Percentiles rank a stretch among this genome's conserved stretches.
Evolutionary conservation across 2,888 invertebrate species (phyloP).

Genomic region (Chrysina gloriosa): DNA sequence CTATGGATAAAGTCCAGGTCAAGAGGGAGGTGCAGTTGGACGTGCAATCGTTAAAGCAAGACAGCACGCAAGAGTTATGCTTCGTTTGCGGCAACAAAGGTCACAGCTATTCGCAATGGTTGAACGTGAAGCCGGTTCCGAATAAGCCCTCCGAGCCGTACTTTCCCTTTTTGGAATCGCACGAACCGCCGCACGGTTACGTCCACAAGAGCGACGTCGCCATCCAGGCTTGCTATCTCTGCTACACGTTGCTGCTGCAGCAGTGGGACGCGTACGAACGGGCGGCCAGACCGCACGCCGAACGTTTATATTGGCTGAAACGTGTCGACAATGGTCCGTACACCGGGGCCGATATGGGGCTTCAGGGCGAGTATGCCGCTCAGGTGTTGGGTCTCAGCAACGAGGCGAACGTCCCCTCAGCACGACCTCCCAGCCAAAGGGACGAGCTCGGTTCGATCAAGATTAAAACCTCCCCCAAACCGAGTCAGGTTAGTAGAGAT

Average conservation of each 20-base stretch:
- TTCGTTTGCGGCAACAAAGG: conserved; percentile 82
- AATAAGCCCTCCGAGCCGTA: conserved; percentile 82
- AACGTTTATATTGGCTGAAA: conserved; percentile 93
- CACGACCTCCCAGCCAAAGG: conserved; percentile 56
- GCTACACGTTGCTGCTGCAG: conserved; percentile 85
- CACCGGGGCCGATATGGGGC: conserved; percentile 88
- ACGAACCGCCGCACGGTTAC: conserved; percentile 87
- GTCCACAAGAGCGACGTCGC: conserved; percentile 63
- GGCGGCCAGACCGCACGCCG: conserved; percentile 82
- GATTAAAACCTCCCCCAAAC: conserved; percentile 56
- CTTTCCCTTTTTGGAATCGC: conserved; percentile 92
- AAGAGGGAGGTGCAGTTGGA: conserved; percentile 65
- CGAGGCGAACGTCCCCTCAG: conserved; percentile 42
- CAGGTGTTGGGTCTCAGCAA: conserved; percentile 79
- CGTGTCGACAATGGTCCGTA: conserved; percentile 90
- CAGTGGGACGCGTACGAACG: conserved; percentile 94
- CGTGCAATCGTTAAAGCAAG: conserved; percentile 46
- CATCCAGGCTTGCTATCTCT: conserved; percentile 85
- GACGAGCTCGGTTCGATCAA: conserved; percentile 54
- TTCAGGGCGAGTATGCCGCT: conserved; percentile 89
- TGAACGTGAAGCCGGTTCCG: conserved; percentile 76
- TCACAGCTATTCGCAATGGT: conserved; percentile 71
- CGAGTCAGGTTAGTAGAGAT: conserved; percentile 53
- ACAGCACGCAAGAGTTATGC: conserved; percentile 65
- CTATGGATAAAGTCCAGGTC: conserved; percentile 68